Evolutionary conservation across 2,888 invertebrate genomes (phyloP), one percentile per base, ranked within the genome.

Genomic region (Sinhomidia bicolor): DNA sequence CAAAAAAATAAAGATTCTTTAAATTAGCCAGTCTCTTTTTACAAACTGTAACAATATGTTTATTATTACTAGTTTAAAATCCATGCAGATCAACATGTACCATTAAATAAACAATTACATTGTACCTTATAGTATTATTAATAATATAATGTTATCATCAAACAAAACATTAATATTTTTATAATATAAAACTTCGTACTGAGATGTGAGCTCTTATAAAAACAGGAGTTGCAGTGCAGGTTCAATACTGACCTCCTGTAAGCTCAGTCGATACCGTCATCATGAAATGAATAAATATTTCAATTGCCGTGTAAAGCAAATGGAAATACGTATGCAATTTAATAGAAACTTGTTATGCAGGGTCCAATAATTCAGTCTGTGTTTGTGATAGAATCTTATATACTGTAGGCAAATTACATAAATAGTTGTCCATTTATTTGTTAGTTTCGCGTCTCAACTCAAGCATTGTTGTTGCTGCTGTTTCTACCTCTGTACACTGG

Each of bases 401-500:
- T 23, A 9, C 14, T 54, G 54, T 54, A n/a, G n/a, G 54, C 36
- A n/a, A n/a, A 41, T 41, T 41, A 41, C 10, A 7, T 47, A 9
- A 14, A 10, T 36, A 7, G 36, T 36, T 36, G 36, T 36, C 36
- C 36, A 36, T 36, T 36, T 36, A 5, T 36, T 36, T 36, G 6
- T 41, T 78, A n/a, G 29, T 51, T 9, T 36, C n/a, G n/a, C n/a
- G n/a, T 36, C 7, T 36, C 7, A 36, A 36, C 4, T 54, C 17
- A 36, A 57, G 57, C 32, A 36, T 81, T 62, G n/a, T 23, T 41
- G 4, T 9, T 68, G 79, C n/a, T 62, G n/a, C 12, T 41, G 4
- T 9, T 68, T 85, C n/a, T 85, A 23, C 86, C 80, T 47, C 86
- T 68, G 71, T 86, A 86, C 23, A 86, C 86, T 86, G 86, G 86